A percentile compares a stretch with the other conserved stretches of the same genome.
These are phyloP conservation scores for Lagocephalus sceleratus DNA, from an alignment of 2,797 vertebrate species.

Conservation along the genomic window DNA sequence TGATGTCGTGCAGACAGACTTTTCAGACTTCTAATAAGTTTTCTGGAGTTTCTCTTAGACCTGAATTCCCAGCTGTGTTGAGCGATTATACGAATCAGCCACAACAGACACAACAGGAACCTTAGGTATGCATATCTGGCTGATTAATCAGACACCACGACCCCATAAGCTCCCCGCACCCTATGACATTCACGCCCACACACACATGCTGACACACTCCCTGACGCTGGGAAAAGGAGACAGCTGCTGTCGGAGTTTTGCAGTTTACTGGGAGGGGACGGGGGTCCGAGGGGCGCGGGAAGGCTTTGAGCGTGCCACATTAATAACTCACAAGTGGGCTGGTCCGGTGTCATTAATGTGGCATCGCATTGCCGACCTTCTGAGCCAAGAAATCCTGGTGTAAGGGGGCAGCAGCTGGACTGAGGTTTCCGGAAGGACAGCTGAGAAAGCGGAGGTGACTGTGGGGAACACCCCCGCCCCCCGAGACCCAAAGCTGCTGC, in stretches of 20 bases:
- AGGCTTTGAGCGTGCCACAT: conserved; percentile 69
- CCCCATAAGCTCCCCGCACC: conserved; percentile 57
- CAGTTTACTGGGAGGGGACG: conserved; percentile 39
- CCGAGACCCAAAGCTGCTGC: conserved; percentile 29
- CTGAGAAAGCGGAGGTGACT: conserved; percentile 65
- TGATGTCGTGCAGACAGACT: conserved; percentile 1
- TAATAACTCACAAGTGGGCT: conserved; percentile 78
- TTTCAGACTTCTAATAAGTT: background rate
- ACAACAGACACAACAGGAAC: conserved; percentile 58
- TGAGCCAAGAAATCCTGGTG: conserved; percentile 78
- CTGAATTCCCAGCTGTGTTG: conserved; percentile 34
- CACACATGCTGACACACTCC: conserved; percentile 53
- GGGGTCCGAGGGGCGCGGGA: conserved; percentile 59
- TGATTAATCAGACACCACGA: conserved; percentile 62
- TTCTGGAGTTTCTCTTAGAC: conserved; percentile 14
- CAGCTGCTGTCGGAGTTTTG: conserved; percentile 66
- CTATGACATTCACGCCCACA: conserved; percentile 29
- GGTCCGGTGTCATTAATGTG: conserved; percentile 75
- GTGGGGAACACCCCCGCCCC: conserved; percentile 59
- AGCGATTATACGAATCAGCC: conserved; percentile 28
- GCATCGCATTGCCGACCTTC: conserved; percentile 69
- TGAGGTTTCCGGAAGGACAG: conserved; percentile 77
- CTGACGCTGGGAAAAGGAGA: conserved; percentile 47
- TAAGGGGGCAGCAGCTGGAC: conserved; percentile 81
- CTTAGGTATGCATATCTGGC: conserved; percentile 52